Conservation (phyloP, 2,113 vertebrate species). For the Gadus macrocephalus region DNA sequence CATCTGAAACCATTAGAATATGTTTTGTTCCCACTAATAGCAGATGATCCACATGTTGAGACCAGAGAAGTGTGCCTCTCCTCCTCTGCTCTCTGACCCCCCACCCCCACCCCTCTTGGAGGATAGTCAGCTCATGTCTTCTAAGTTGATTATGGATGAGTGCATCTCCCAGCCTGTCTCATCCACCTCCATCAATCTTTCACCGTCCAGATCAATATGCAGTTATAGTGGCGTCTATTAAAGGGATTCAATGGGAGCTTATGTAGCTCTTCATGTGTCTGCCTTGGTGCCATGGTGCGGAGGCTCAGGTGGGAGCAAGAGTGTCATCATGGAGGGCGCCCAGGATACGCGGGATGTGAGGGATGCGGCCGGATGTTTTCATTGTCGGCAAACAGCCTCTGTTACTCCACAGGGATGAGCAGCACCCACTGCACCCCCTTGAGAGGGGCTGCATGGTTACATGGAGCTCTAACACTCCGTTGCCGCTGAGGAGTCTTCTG, state of each 20-base stretch:
- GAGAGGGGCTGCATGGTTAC: conserved; percentile 44
- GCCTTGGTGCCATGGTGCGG: too few species aligned
- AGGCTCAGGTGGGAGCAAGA: neutral
- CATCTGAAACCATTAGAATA: conserved; percentile 52
- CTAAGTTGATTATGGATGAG: conserved; percentile 6
- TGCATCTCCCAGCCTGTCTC: neutral
- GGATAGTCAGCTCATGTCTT: conserved; percentile 9
- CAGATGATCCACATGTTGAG: conserved; percentile 54
- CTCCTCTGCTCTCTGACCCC: conserved; percentile 43
- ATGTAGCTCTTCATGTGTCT: too few species aligned
- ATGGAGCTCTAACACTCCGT: conserved; percentile 40
- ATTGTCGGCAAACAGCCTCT: conserved; percentile 39
- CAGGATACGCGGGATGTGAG: conserved; percentile 12
- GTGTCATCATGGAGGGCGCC: conserved; percentile 57
- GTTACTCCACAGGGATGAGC: conserved; percentile 35
- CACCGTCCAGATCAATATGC: conserved; percentile 8
- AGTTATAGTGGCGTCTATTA: neutral
- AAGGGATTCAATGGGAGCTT: neutral
- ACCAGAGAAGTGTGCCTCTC: conserved; percentile 55
- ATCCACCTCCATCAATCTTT: neutral
- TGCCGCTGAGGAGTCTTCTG: conserved; percentile 24
- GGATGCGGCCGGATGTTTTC: conserved; percentile 41
- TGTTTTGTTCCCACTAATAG: conserved; percentile 57
- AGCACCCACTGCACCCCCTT: conserved; percentile 2
- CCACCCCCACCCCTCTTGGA: neutral